These are phyloP conservation scores for Tineola bisselliella DNA, from an alignment of 2,888 invertebrate species.

Conservation along the genomic window DNA sequence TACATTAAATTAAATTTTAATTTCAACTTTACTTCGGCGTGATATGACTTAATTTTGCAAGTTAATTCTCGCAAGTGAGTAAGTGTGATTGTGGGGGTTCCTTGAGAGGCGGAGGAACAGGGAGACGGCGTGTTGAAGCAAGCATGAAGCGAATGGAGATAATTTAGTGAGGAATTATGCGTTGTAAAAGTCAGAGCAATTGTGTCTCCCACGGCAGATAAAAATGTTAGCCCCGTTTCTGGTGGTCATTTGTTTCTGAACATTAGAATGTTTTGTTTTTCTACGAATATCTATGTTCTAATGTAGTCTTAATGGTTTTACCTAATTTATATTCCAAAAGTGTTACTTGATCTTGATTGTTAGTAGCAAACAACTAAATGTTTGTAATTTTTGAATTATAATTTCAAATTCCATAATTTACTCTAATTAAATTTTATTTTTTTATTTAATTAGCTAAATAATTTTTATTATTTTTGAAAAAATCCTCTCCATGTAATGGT, in stretches of 20 bases:
- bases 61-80: neutral
- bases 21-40: neutral
- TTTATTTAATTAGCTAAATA: neutral
- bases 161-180: constrained; percentile 59
- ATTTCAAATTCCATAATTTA: neutral
- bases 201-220: constrained; percentile 24
- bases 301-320: too few species aligned
- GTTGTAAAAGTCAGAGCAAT: constrained; percentile 27
- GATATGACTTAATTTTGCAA: neutral
- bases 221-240: constrained; percentile 21
- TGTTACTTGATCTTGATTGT: too few species aligned
- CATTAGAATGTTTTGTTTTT: neutral
- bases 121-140: constrained; percentile 41
- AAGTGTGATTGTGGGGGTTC: neutral
- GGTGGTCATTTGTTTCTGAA: constrained; percentile 9
- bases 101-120: constrained; percentile 18
- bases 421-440: neutral
- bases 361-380: too few species aligned
- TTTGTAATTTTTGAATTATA: neutral
- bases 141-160: constrained; percentile 50
- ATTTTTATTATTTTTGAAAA: neutral
- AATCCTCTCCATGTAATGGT: constrained; percentile 18
- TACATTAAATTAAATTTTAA: neutral
- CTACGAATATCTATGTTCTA: too few species aligned
- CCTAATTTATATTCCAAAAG: too few species aligned